Evolutionary conservation across 2,888 invertebrate genomes (phyloP).

Genomic region (Epistrophe eligans): DNA sequence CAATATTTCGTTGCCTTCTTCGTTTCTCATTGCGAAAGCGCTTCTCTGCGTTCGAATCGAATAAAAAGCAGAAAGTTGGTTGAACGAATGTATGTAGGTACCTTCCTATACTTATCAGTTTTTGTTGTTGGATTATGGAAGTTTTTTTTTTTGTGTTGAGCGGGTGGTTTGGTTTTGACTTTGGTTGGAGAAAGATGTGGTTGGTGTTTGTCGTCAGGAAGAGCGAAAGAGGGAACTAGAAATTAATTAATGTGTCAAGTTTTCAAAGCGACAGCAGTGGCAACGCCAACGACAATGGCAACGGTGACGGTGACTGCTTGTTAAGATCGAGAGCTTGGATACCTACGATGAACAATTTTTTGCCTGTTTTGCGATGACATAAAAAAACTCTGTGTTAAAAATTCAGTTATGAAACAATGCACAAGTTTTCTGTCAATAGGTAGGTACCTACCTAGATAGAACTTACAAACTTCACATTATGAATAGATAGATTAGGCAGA

Average conservation of each 20-base stretch:
- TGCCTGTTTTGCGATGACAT: background rate
- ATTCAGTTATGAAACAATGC: background rate
- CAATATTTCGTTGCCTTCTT: conserved; percentile 29
- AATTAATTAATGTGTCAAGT: conserved; percentile 75
- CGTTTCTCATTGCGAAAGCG: conserved; percentile 65
- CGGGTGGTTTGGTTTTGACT: background rate
- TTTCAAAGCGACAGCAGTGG: conserved; percentile 41
- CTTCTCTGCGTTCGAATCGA: conserved; percentile 62
- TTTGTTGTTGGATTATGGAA: conserved; percentile 14
- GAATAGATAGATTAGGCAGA: too few relatives aligned
- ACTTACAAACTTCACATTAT: too few relatives aligned
- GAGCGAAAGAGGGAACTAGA: conserved; percentile 35
- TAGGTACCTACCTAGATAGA: too few relatives aligned
- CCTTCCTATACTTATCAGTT: background rate
- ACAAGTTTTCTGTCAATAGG: background rate
- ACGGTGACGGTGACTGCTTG: conserved; percentile 41
- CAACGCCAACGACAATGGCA: conserved; percentile 33
- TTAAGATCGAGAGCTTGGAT: background rate
- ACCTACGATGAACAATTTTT: background rate
- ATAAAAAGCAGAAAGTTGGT: conserved; percentile 64
- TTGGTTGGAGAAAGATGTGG: conserved; percentile 13
- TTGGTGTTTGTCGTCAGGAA: conserved; percentile 10
- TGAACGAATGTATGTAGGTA: conserved; percentile 19
- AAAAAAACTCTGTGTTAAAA: background rate
- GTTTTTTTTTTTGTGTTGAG: background rate